Conservation (phyloP, 2,888 invertebrate genomes). For the Octodonta nipae region DNA sequence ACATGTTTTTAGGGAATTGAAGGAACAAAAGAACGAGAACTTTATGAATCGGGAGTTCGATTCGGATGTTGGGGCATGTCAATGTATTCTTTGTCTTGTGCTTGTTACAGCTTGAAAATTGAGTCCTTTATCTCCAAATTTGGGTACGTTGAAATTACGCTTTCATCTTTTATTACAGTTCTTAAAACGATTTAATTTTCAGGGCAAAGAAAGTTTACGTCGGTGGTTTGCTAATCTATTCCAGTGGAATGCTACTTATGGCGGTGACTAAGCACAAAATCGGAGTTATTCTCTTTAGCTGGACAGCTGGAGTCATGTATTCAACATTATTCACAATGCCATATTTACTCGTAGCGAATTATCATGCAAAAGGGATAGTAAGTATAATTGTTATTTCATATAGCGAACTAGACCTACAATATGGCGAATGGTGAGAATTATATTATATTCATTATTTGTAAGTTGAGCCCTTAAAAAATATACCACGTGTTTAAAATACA, state of each 20-base stretch:
- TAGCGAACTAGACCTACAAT: too few relatives aligned
- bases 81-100: constrained; percentile 86
- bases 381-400: too few relatives aligned
- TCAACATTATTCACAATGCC: constrained; percentile 96
- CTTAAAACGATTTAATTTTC: constrained; percentile 23
- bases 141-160: constrained; percentile 37
- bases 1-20: constrained; percentile 49
- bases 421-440: too few relatives aligned
- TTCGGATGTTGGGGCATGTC: constrained; percentile 97
- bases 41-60: constrained; percentile 82
- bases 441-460: too few relatives aligned
- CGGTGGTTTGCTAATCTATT: constrained; percentile 77
- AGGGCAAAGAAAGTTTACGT: constrained; percentile 82
- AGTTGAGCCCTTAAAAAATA: too few relatives aligned
- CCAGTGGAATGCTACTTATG: constrained; percentile 78
- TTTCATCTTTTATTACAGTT: not conserved
- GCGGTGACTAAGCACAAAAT: constrained; percentile 61
- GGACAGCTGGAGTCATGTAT: constrained; percentile 93
- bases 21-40: constrained; percentile 46
- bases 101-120: constrained; percentile 79
- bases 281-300: constrained; percentile 77
- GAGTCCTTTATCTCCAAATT: constrained; percentile 68
- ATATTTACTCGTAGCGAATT: constrained; percentile 83
- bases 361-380: constrained; percentile 83
- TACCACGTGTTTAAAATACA: too few relatives aligned